Percentiles rank a stretch among this genome's conserved stretches.
phyloP scores from a whole-genome alignment of 2,113 vertebrate species.

The Orcinus orca region DNA sequence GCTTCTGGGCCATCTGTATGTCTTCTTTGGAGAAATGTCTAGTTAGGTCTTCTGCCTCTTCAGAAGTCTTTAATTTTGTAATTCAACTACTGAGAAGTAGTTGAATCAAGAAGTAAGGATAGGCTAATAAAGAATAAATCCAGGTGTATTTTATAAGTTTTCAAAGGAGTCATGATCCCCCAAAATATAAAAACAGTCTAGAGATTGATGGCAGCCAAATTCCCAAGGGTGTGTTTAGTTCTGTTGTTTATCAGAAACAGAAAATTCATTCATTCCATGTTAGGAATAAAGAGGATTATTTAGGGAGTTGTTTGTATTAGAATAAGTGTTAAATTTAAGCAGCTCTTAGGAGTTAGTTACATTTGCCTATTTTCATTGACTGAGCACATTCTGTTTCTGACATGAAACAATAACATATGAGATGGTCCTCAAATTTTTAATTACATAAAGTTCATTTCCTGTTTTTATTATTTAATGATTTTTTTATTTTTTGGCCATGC shows the following conservation, averaged over 20 bases:
- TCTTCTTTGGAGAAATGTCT: too few relatives aligned
- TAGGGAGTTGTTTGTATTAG: not conserved
- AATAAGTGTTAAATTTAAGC: slow-evolving; percentile 20
- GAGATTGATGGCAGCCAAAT: not conserved
- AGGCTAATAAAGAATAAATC: not conserved
- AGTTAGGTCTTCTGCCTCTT: not conserved
- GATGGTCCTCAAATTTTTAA: not conserved
- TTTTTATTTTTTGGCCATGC: not conserved
- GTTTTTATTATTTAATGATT: not conserved
- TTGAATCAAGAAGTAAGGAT: not conserved
- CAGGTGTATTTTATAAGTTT: not conserved
- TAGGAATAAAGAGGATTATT: not conserved
- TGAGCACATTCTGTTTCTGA: slow-evolving; percentile 3
- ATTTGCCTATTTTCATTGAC: slow-evolving; percentile 23
- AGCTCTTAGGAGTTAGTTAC: not conserved
- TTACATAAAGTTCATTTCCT: not conserved
- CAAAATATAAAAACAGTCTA: not conserved
- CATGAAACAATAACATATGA: not conserved
- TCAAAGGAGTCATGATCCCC: not conserved
- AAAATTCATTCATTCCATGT: not conserved
- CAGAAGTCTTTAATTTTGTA: slow-evolving; percentile 32
- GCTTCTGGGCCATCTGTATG: too few relatives aligned
- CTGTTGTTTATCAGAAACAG: slow-evolving; percentile 4
- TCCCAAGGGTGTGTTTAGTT: not conserved
- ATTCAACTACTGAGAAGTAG: not conserved